Evolutionary conservation across 2,113 vertebrate genomes (phyloP).

Genomic region (Cinclus mexicanus): DNA sequence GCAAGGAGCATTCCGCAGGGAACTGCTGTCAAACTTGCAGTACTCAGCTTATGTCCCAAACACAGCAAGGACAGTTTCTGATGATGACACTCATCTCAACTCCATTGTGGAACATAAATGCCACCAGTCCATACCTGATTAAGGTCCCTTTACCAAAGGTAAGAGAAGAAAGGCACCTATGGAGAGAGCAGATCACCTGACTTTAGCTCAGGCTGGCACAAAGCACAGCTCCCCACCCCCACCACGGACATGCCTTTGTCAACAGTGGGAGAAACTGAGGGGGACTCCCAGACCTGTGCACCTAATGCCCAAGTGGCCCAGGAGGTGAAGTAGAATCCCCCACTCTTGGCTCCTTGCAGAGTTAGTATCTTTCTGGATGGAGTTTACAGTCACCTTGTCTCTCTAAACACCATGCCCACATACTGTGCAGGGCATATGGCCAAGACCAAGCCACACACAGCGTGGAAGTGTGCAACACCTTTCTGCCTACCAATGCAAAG

Average conservation of each 20-base stretch:
- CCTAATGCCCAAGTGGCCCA: background rate
- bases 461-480: background rate
- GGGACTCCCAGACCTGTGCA: background rate
- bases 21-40: background rate
- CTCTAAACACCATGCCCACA: background rate
- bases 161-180: background rate
- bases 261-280: background rate
- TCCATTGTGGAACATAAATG: background rate
- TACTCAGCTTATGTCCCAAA: background rate
- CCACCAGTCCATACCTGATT: background rate
- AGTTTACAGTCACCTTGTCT: background rate
- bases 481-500: background rate
- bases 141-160: background rate
- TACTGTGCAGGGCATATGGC: background rate
- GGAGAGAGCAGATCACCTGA: background rate
- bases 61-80: background rate
- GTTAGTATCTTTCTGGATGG: background rate
- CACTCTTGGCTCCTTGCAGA: background rate
- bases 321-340: background rate
- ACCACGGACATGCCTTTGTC: accelerated
- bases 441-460: accelerated
- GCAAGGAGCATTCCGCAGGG: background rate
- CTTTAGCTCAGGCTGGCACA: background rate
- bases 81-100: background rate
- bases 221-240: background rate